Base-by-base conservation (phyloP, 2,797 vertebrate species). In the Kryptopterus vitreolus region DNA sequence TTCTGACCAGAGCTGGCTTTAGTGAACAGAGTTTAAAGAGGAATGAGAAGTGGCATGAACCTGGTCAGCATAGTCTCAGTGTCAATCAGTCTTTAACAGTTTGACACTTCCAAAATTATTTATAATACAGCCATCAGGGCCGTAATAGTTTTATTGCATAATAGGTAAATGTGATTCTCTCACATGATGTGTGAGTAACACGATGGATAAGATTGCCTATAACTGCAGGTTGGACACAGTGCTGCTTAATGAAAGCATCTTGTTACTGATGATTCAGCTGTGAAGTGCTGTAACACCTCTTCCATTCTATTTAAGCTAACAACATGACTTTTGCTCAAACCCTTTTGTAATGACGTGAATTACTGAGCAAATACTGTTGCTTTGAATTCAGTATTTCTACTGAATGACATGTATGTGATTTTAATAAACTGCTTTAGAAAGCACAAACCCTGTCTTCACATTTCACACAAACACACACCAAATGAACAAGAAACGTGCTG, bases 171-270 rank as follows among this genome's bases (percentile, higher is more conserved):
- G 22, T 24, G n/a, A 68, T 7, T 26, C 43, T 15, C 11, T 69
- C 46, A 29, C 4, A 18, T 29, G 43, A 4, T 69, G 15, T 16
- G 13, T 48, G 3, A 26, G 15, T n/a, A 48, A 26, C 22, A 69
- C 24, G 5, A 26, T 5, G 46, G 38, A 26, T n/a, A 26, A 26
- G 26, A 69, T 9, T 29, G 38, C 48, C 43, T 0, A 11, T 69
- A 24, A 50, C 8, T 50, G 46, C 66, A 50, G 15, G 24, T 24
- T 69, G 46, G 66, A 69, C 66, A 50, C n/a, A 46, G 33, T 12
- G 33, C 33, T 20, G n/a, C 46, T 68, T 43, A 48, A 46, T 68
- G 65, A 53, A 79, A 62, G 38, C 33, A 31, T 57, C 29, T 55
- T 57, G 52, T 3, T 2, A 7, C 33, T 38, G 53, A 38, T 26